Percentiles rank a stretch among this genome's conserved stretches.
Evolutionary conservation across 2,797 vertebrate species (phyloP).

Genomic region (Acanthurus leucopareius): DNA sequence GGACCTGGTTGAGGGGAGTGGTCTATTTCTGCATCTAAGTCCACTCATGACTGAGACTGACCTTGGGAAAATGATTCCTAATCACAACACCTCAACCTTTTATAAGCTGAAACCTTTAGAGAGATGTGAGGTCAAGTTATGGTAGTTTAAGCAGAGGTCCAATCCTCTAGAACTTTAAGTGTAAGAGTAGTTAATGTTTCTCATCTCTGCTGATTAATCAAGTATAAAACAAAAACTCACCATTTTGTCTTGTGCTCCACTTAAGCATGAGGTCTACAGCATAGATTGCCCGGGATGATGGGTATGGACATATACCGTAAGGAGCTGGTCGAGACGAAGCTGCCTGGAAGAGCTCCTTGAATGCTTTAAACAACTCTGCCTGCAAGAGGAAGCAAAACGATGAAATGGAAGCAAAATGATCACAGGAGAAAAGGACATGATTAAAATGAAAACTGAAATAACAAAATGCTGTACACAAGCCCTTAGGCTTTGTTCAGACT

Average conservation of each 20-base stretch:
- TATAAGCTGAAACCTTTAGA: no score
- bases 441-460: not conserved
- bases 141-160: no score
- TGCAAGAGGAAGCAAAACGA: conserved; percentile 49
- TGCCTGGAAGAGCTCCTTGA: conserved; percentile 90
- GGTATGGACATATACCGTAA: conserved; percentile 90
- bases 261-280: conserved; percentile 96
- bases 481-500: no score
- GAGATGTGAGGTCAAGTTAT: no score
- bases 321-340: conserved; percentile 90
- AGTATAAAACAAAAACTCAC: conserved; percentile 44
- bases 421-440: not conserved
- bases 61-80: no score
- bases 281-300: conserved; percentile 92
- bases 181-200: not conserved
- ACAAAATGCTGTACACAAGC: not conserved
- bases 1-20: no score
- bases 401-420: not conserved
- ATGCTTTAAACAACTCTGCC: conserved; percentile 88
- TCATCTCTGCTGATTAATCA: not conserved
- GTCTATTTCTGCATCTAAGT: no score
- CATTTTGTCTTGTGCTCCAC: conserved; percentile 82
- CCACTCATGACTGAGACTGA: no score
- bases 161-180: no score
- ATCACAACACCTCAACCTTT: no score